phyloP scores from a whole-genome alignment of 2,797 vertebrate genomes.

The Chromobotia macracanthus region DNA sequence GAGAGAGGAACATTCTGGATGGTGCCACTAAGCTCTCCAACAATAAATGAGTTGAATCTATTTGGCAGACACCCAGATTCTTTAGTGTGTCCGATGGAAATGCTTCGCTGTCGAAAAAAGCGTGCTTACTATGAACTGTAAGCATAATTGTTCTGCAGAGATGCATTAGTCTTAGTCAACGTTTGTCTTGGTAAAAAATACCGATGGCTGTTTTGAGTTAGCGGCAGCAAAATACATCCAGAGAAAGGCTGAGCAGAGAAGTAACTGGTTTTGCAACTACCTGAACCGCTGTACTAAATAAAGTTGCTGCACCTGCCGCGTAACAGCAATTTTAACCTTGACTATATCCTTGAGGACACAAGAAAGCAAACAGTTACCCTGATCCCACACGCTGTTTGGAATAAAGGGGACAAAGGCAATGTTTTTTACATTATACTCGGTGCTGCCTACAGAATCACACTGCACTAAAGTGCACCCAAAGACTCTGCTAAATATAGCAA shows the following conservation, averaged over 20 bases:
- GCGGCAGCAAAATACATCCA: conserved; percentile 5
- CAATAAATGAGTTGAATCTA: conserved; percentile 30
- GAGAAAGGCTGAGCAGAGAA: conserved; percentile 6
- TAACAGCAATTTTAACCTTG: conserved; percentile 25
- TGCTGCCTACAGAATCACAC: conserved; percentile 52
- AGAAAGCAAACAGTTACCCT: conserved; percentile 27
- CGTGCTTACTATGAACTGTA: not conserved
- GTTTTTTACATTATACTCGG: no score
- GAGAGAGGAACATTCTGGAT: conserved; percentile 36
- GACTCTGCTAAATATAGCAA: conserved; percentile 73
- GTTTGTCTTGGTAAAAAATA: not conserved
- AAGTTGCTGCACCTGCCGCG: conserved; percentile 7
- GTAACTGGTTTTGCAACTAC: conserved; percentile 41
- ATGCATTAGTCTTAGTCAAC: conserved; percentile 4
- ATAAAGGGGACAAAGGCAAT: conserved; percentile 8
- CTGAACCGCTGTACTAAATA: conserved; percentile 4
- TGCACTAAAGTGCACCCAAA: conserved; percentile 69
- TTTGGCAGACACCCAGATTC: conserved; percentile 35
- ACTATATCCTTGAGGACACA: conserved; percentile 31
- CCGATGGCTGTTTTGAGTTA: conserved; percentile 21
- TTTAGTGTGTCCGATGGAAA: conserved; percentile 14
- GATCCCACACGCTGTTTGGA: conserved; percentile 10
- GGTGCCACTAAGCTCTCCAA: conserved; percentile 11
- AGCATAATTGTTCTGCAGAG: conserved; percentile 22
- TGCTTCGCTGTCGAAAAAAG: conserved; percentile 41